Conservation (phyloP, 2,113 vertebrate species). For the Protobothrops mucrosquamatus region DNA sequence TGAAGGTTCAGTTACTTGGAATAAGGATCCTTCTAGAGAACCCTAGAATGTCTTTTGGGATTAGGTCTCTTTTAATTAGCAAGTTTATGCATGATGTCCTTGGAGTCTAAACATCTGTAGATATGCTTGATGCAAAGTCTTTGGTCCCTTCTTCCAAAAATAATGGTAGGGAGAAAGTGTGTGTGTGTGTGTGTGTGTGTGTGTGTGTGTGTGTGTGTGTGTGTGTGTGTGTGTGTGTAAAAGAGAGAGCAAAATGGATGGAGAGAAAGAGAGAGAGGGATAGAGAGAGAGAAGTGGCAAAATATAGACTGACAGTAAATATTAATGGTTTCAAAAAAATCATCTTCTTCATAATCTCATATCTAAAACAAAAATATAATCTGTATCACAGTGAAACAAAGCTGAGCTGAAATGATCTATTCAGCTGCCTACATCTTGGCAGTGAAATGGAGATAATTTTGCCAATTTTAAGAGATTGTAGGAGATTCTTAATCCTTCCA, state of each 20-base stretch:
- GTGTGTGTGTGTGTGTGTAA: too few species aligned
- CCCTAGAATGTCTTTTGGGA: slow-evolving; percentile 39
- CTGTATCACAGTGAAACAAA: neutral
- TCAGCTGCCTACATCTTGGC: neutral
- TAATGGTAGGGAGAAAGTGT: neutral
- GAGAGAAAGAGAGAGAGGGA: too few species aligned
- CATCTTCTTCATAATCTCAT: neutral
- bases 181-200: too few species aligned
- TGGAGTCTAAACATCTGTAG: slow-evolving; percentile 52
- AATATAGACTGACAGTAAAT: neutral
- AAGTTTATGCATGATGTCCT: slow-evolving; percentile 53
- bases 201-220: too few species aligned
- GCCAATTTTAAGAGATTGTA: neutral
- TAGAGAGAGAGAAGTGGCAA: neutral
- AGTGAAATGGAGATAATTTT: neutral
- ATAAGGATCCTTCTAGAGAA: slow-evolving; percentile 49
- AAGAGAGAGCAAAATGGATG: too few species aligned
- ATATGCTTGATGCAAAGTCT: slow-evolving; percentile 40
- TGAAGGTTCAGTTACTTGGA: slow-evolving; percentile 55
- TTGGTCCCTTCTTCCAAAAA: slow-evolving; percentile 27
- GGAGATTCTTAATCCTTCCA: neutral
- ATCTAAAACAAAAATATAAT: neutral
- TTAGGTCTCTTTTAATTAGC: slow-evolving; percentile 57
- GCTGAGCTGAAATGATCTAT: neutral
- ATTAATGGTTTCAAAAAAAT: neutral